These are phyloP conservation scores for Phalacrocorax carbo DNA, from an alignment of 2,113 vertebrate species.

Conservation along the genomic window DNA sequence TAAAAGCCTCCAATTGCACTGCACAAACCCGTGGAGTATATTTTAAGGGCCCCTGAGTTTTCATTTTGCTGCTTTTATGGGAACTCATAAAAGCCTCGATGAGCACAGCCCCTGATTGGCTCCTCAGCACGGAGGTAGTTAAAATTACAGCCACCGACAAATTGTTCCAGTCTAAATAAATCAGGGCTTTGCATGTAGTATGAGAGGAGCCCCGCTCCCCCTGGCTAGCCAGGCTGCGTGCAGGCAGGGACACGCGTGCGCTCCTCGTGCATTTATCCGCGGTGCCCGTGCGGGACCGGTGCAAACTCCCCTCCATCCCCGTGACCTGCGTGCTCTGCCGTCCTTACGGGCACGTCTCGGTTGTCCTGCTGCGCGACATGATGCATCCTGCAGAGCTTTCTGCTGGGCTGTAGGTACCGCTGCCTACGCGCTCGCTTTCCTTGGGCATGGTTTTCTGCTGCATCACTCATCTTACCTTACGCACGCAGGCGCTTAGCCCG, in stretches of 20 bases:
- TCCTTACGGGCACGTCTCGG: accelerated
- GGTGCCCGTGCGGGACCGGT: accelerated
- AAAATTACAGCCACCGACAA: conserved; percentile 85
- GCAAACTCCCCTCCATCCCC: not conserved
- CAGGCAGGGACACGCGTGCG: accelerated
- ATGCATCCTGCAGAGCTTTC: not conserved
- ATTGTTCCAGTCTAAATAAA: conserved; percentile 82
- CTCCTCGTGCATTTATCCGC: accelerated
- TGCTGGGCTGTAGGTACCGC: not conserved
- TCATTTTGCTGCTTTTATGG: conserved; percentile 87
- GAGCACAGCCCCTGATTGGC: conserved; percentile 75
- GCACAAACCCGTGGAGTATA: conserved; percentile 82
- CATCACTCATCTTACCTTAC: accelerated
- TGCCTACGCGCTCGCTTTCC: not conserved
- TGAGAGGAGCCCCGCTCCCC: not conserved
- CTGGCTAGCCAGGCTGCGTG: accelerated
- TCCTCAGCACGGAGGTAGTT: conserved; percentile 79
- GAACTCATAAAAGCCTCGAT: conserved; percentile 80
- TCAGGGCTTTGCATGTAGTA: conserved; percentile 64
- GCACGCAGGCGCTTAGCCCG: accelerated
- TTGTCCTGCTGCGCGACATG: accelerated
- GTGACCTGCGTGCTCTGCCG: not conserved
- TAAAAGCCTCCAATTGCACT: conserved; percentile 84
- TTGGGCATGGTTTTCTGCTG: not conserved
- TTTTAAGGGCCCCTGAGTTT: conserved; percentile 88